Conservation (phyloP, 2,888 invertebrate genomes). For the Belgica antarctica region DNA sequence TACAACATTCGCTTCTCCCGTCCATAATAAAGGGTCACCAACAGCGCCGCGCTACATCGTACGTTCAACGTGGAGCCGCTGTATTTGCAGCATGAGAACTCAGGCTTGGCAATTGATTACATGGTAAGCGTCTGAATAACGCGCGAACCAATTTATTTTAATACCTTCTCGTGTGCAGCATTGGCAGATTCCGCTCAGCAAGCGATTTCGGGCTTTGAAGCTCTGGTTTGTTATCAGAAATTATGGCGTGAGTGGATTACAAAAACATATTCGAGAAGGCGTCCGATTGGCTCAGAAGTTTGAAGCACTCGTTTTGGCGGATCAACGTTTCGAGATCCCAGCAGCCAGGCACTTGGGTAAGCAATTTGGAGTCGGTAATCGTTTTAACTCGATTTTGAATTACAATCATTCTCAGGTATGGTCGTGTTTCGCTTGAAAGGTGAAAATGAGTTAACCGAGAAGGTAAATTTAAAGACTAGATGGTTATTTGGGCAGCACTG, state of each 20-base stretch:
- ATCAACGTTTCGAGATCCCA: slow-evolving; percentile 86
- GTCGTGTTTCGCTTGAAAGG: slow-evolving; percentile 87
- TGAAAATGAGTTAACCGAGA: slow-evolving; percentile 82
- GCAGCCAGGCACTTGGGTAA: slow-evolving; percentile 75
- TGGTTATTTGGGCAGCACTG: too few species aligned
- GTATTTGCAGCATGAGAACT: slow-evolving; percentile 96
- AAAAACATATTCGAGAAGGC: slow-evolving; percentile 90
- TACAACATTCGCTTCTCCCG: too few species aligned
- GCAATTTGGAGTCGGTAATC: not conserved
- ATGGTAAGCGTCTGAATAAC: slow-evolving; percentile 68
- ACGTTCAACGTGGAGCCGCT: slow-evolving; percentile 98
- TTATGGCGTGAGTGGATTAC: slow-evolving; percentile 85
- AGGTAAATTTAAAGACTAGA: too few species aligned
- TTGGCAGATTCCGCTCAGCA: slow-evolving; percentile 95
- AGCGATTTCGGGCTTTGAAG: slow-evolving; percentile 87
- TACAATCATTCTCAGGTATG: slow-evolving; percentile 59
- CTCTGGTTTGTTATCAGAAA: slow-evolving; percentile 96
- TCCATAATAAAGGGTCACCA: slow-evolving; percentile 32
- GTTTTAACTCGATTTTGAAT: not conserved
- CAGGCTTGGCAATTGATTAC: slow-evolving; percentile 76
- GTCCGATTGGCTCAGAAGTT: slow-evolving; percentile 87
- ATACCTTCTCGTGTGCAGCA: slow-evolving; percentile 62
- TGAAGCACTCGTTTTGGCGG: slow-evolving; percentile 78
- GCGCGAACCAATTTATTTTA: not conserved
- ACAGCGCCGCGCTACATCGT: slow-evolving; percentile 52